Percentiles rank a stretch among this genome's conserved stretches.
phyloP scores from a whole-genome alignment of 1,140 invertebrate species.

The Aphidius ervi region DNA sequence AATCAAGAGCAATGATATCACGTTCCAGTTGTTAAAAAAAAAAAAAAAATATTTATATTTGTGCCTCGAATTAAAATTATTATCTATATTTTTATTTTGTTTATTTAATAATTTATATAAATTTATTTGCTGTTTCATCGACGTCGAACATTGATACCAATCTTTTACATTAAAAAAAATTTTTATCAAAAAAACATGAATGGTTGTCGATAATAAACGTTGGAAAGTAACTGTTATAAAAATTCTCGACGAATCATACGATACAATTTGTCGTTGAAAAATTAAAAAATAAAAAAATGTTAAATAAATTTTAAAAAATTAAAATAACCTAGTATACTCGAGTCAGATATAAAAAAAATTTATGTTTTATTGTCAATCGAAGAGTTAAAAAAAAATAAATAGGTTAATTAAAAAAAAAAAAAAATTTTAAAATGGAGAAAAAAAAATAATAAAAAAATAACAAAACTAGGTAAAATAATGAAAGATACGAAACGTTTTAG shows the following conservation, averaged over 20 bases:
- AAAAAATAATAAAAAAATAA: slow-evolving; percentile 12
- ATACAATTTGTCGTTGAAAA: slow-evolving; percentile 8
- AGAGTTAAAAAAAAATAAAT: slow-evolving; percentile 2
- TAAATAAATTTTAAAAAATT: background rate
- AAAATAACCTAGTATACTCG: background rate
- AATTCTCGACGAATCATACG: slow-evolving; percentile 6
- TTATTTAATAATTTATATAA: slow-evolving; percentile 2
- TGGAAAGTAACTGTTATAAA: slow-evolving; percentile 21
- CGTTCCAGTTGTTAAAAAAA: no score
- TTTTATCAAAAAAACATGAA: slow-evolving; percentile 1
- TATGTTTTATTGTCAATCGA: slow-evolving; percentile 23
- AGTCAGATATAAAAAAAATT: slow-evolving; percentile 12
- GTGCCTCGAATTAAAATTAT: no score
- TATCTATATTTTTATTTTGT: background rate
- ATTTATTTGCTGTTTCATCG: background rate
- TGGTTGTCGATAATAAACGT: slow-evolving; percentile 20
- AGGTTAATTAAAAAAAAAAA: background rate
- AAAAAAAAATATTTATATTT: no score
- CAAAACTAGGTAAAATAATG: slow-evolving; percentile 15
- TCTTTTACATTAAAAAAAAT: background rate
- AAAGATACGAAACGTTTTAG: slow-evolving; percentile 25
- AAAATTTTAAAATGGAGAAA: background rate
- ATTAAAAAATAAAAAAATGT: background rate
- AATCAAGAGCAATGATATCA: slow-evolving; percentile 9
- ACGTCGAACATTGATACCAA: slow-evolving; percentile 7